phyloP scores from a whole-genome alignment of 2,888 invertebrate genomes.

The Escarpia spicata region DNA sequence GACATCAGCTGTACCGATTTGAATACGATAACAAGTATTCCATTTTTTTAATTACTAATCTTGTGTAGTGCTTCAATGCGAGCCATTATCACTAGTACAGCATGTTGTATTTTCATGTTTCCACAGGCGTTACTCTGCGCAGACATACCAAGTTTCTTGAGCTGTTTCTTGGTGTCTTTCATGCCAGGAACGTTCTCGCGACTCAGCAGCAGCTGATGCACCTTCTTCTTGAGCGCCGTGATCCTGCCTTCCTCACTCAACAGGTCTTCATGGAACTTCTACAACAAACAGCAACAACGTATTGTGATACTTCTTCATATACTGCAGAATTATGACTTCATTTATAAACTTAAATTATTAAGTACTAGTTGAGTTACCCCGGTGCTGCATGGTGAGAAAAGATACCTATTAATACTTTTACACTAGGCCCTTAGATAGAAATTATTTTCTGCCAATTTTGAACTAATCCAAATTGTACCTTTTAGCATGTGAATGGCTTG shows the following conservation, averaged over 20 bases:
- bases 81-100: neutral
- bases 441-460: no score
- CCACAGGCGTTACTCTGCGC: neutral
- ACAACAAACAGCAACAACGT: conserved; percentile 31
- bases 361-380: neutral
- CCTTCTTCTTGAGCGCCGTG: conserved; percentile 88
- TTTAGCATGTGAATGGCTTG: no score
- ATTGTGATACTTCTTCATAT: neutral
- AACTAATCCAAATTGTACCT: no score
- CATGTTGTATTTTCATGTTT: neutral
- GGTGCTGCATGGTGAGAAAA: neutral
- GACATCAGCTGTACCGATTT: no score
- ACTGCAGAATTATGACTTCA: neutral
- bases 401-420: neutral
- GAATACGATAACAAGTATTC: no score
- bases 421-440: neutral
- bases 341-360: neutral
- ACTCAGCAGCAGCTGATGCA: conserved; percentile 85
- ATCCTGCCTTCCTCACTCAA: conserved; percentile 75
- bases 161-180: conserved; percentile 83
- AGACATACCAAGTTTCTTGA: conserved; percentile 79
- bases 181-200: conserved; percentile 86
- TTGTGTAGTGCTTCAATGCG: neutral
- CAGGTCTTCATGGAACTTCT: conserved; percentile 60
- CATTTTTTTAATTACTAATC: neutral